Conservation (phyloP, 2,113 vertebrate species). For the Bathybates hornii region DNA sequence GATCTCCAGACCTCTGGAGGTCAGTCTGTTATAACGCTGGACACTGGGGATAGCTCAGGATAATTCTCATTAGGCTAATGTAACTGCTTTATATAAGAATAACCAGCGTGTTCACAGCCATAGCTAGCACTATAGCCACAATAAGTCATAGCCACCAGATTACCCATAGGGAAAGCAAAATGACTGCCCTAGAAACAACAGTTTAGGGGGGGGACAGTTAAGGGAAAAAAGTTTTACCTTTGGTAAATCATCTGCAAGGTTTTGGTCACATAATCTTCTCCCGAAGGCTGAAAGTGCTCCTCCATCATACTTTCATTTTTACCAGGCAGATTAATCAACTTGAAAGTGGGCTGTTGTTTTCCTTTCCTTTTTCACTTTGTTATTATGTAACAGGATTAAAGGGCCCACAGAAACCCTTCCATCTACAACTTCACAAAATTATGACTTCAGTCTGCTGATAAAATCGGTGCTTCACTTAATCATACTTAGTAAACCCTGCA, state of each 20-base stretch:
- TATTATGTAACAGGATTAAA: not conserved
- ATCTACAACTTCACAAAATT: not conserved
- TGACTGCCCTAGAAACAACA: no score
- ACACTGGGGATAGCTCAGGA: not conserved
- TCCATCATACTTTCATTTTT: not conserved
- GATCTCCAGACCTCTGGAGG: not conserved
- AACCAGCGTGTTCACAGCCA: not conserved
- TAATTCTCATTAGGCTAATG: not conserved
- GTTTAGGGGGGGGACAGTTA: not conserved
- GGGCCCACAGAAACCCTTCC: not conserved
- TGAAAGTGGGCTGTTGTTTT: not conserved
- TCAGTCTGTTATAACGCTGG: not conserved
- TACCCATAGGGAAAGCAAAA: not conserved
- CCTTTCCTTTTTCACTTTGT: not conserved
- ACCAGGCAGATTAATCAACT: not conserved
- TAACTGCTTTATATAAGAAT: not conserved
- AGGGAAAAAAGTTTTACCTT: not conserved
- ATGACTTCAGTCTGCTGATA: not conserved
- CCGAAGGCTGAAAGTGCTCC: not conserved
- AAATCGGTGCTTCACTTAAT: not conserved
- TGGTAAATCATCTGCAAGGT: not conserved
- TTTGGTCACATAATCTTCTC: not conserved
- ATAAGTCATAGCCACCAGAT: not conserved
- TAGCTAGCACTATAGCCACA: not conserved
- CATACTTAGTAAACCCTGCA: not conserved